Evolutionary conservation across 2,797 vertebrate species (phyloP), one percentile per base, ranked within the genome.

Genomic region (Clarias laeviceps): DNA sequence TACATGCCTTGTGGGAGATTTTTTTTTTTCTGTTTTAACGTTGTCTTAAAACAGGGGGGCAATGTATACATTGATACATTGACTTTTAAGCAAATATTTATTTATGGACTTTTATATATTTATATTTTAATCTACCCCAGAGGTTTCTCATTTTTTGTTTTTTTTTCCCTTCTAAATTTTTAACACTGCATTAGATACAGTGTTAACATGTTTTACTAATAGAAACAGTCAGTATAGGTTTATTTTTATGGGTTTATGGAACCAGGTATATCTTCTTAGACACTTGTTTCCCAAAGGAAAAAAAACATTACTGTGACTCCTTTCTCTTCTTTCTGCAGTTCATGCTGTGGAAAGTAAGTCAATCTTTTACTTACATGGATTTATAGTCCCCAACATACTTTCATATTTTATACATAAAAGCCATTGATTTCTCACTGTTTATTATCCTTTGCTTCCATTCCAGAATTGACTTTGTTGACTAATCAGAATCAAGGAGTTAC

Each of bases 281-380:
- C 73, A 32, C 32, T 84, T 84, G 62, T 70, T 76, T 83, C 56
- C 76, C 83, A 80, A 82, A 59, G 20, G 85, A 87, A 85, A 85
- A 62, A 92, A 91, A 90, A 90, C 84, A 92, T 65, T 91, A 85
- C 85, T 89, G 94, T 96, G 95, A 95, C 93, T 93, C 94, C 94
- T 94, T 92, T 95, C 94, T 96, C 93, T 96, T 96, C 95, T 95
- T 96, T 95, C 94, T 94, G 94, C 94, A 96, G 96, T 96, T 91
- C 96, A 96, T 93, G 95, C 96, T 96, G 95, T 96, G 95, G 96
- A 96, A 95, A 96, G 96, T 96, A 96, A 96, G 96, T 96, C 90
- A 73, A 83, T 84, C 70, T 90, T 86, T 86, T 76, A 84, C 74
- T 87, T 86, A 57, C 57, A 80, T 84, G 17, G 73, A 86, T 74